Base-by-base conservation (phyloP, 1,140 invertebrate species). In the Phocides pigmalion region DNA sequence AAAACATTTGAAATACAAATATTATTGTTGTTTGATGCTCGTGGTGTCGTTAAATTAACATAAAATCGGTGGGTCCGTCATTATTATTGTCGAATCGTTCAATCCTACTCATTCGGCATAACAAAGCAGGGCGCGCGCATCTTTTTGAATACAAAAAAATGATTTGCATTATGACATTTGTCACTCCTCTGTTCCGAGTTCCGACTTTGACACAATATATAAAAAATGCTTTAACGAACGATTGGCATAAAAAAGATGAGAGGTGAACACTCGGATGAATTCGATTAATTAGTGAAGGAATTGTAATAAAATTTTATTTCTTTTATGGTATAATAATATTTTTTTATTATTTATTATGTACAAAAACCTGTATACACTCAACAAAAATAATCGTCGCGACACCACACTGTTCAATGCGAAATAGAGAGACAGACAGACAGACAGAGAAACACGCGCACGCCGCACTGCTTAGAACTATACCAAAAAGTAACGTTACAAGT, bases 101-200 rank as follows among this genome's bases (percentile, higher is more conserved):
- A 58, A 39, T 20, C 49, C 46, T 54, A 70, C 70, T 50, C 56
- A 68, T 67, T 74, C 66, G 39, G 70, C 70, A 71, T 79, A 61
- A 82, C 78, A 79, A 81, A 79, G 64, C n/a, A 15, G 49, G 62
- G 37, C 62, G 64, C 65, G 65, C 72, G 62, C 76, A 63, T 75
- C 73, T 64, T 66, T 76, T 68, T 37, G 11, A 35, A 35, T 35
- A 51, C 9, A 66, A 70, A 62, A 51, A 75, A 68, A 39, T 67
- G 63, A 77, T 77, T 79, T 79, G 73, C 78, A 83, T 83, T 65
- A 56, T 62, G 62, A 65, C 67, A 75, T 82, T 70, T 76, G 62
- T 51, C 49, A 51, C 68, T 70, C 51, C n/a, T n/a, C 44, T 69
- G 68, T 70, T 61, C 41, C 39, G 12, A 50, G 47, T 50, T 50